Evolutionary conservation across 2,888 invertebrate species (phyloP), one percentile per base, ranked within the genome.

Genomic region (Agrochola macilenta): DNA sequence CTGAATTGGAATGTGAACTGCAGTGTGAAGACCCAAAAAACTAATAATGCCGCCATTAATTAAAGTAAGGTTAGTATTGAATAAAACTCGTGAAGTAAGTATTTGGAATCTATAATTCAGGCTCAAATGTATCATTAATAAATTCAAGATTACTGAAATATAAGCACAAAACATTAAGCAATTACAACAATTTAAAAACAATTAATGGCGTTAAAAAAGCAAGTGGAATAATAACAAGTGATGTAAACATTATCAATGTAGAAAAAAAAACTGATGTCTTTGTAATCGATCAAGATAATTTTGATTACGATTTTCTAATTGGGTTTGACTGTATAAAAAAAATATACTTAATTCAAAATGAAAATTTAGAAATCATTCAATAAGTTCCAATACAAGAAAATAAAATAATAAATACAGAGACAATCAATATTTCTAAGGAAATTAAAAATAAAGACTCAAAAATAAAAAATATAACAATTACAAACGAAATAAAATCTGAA

Each of bases 101-200:
- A 14, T 60, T 8, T 68, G 78, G 78, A 5, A 73, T 83, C 2
- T 83, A 83, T 64, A 80, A 83, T n/a, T 83, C 80, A 2, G 83
- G 80, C 0, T 83, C 78, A 12, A 78, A 83, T 63, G 74, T 78
- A 0, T 77, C 73, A 17, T 74, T 80, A 3, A 77, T 79, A 49
- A 82, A 82, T 75, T 72, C 79, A 61, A 82, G 30, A n/a, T 49
- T 82, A 20, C 39, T 81, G 17, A 70, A 73, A 17, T 20, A 71
- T 73, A 70, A 58, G 2, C 43, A 43, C 1, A 43, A 43, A 43
- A 1, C 43, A 43, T 43, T 2, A 1, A 11, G 43, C 11, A 43
- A 43, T 43, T 43, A 43, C 5, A 75, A 69, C 30, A 61, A 71
- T 49, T 72, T 81, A 64, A 74, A 68, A 68, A 81, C 77, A 23